Conservation (phyloP, 2,113 vertebrate genomes). For the Zonotrichia leucophrys region DNA sequence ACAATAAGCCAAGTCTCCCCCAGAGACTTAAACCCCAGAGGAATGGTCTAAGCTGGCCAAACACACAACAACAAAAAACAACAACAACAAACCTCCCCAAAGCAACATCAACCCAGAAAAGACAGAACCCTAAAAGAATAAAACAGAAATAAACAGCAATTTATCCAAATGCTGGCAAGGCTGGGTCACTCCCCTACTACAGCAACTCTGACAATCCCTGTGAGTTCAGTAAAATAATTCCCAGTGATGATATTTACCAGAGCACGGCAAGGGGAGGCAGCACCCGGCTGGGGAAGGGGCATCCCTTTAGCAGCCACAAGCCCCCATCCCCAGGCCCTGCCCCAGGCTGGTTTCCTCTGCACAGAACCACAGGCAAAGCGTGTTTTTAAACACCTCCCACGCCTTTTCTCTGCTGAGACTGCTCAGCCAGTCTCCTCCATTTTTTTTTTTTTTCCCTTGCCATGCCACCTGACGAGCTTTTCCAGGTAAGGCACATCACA, state of each 20-base stretch:
- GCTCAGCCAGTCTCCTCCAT: conserved; percentile 21
- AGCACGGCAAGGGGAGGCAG: not conserved
- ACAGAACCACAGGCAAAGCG: not conserved
- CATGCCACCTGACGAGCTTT: conserved; percentile 5
- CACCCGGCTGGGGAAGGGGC: not conserved
- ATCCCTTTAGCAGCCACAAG: not conserved
- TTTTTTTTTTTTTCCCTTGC: no score
- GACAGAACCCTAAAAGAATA: not conserved
- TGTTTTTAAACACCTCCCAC: conserved; percentile 58
- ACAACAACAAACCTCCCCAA: not conserved
- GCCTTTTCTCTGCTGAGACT: not conserved
- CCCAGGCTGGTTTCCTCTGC: conserved; percentile 1
- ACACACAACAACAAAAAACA: not conserved
- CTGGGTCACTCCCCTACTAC: not conserved
- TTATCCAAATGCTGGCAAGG: not conserved
- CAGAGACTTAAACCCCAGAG: not conserved
- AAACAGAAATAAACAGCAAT: not conserved
- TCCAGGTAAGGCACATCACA: not conserved
- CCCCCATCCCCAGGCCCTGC: not conserved
- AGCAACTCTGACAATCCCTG: not conserved
- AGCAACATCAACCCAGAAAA: not conserved
- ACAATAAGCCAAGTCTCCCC: conserved; percentile 22
- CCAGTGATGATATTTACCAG: not conserved
- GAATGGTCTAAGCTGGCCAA: not conserved
- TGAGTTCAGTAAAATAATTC: not conserved